Evolutionary conservation across 2,888 invertebrate genomes (phyloP), one percentile per base, ranked within the genome.

Genomic region (Eulithis testata): DNA sequence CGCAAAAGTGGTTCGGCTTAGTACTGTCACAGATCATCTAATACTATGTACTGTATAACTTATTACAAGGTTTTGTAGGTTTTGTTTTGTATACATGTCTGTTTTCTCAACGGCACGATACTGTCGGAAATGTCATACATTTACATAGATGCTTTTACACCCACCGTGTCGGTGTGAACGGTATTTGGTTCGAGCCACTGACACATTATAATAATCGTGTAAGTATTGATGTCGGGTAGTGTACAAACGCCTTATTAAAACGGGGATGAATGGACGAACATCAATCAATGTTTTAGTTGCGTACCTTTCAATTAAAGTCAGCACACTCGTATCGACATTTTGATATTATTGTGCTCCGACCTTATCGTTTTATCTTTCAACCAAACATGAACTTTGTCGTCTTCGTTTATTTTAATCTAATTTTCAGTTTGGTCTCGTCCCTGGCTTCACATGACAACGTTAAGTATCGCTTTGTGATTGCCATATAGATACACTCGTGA

Each of bases 221-320:
- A 5, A 6, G 31, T 1, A 4, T 31, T 6, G 31, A 31, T 31
- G 31, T 31, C 31, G 5, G 6, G 31, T 6, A 31, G 6, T 31
- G 31, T 31, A 6, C 31, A 31, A 31, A 31, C 31, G 31, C 31
- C 31, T 4, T 73, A 71, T 66, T 69, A 64, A 68, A 65, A 68
- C 70, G 62, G 74, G 78, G 79, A 83, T 79, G 80, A 81, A 83
- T 82, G 79, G 72, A 73, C 70, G 71, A 73, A 74, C 80, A 83
- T 83, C 81, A 80, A 84, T 84, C 84, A 83, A 78, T 77, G 81
- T 80, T 77, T 21, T 78, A 78, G 77, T 76, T 77, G 74, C 77
- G 75, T 55, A 69, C 65, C 56, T 59, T 49, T 68, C 67, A 61
- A 71, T 72, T 71, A 71, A 72, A 72, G 69, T 69, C 37, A 53